These are phyloP conservation scores for Acanthis flammea DNA, from an alignment of 2,797 vertebrate genomes.

Conservation along the genomic window DNA sequence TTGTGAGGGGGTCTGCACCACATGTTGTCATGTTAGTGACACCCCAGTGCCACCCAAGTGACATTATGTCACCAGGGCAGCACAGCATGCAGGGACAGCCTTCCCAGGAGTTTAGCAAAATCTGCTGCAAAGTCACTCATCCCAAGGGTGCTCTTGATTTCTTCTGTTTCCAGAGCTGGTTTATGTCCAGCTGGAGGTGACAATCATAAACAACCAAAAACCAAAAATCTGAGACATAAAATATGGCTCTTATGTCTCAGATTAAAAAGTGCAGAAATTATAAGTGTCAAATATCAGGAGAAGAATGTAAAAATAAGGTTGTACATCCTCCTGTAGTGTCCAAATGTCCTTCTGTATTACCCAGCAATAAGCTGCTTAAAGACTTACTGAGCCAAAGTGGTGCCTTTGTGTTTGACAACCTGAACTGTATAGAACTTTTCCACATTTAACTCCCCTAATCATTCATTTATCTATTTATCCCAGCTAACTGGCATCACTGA, in stretches of 20 bases:
- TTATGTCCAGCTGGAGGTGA: not conserved
- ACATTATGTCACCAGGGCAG: not conserved
- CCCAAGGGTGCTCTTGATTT: not conserved
- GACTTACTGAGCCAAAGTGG: not conserved
- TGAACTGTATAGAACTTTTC: not conserved
- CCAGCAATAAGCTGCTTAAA: not conserved
- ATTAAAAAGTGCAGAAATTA: not conserved
- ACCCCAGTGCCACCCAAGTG: too few relatives aligned
- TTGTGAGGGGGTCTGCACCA: not conserved
- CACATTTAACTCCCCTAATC: not conserved
- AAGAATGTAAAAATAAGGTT: not conserved
- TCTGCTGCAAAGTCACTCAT: not conserved
- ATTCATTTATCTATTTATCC: not conserved
- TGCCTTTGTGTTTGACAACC: not conserved
- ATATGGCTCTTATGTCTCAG: not conserved
- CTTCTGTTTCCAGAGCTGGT: not conserved
- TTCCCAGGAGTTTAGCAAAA: not conserved
- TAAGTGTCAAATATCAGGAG: not conserved
- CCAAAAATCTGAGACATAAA: too few relatives aligned
- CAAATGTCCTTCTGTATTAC: not conserved
- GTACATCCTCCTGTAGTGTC: not conserved
- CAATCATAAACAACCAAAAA: not conserved
- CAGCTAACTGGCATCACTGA: not conserved
- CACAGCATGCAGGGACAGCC: not conserved
- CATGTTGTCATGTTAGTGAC: fast-evolving